Evolutionary conservation across 2,797 vertebrate genomes (phyloP).

Genomic region (Malurus leucopterus): DNA sequence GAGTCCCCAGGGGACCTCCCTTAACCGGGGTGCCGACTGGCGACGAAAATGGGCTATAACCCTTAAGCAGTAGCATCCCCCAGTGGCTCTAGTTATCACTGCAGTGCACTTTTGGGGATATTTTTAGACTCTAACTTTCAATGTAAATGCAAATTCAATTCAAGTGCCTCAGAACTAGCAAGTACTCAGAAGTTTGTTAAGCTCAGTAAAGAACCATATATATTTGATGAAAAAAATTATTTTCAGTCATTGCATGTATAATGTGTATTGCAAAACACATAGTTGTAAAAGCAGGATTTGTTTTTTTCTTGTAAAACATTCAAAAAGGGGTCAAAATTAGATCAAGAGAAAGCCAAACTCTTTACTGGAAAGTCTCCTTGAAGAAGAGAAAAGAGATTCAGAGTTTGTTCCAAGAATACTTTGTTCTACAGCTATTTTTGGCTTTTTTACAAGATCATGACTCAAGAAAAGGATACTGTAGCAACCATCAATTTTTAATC

Average conservation of each 20-base stretch:
- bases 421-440: background rate
- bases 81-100: constrained; percentile 30
- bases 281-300: background rate
- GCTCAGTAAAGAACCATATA: background rate
- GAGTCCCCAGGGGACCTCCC: background rate
- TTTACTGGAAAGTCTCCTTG: background rate
- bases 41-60: background rate
- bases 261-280: background rate
- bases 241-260: background rate
- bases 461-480: background rate
- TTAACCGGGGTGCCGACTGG: background rate
- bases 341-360: background rate
- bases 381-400: background rate
- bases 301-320: background rate
- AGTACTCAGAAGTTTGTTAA: background rate
- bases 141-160: background rate
- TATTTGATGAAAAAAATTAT: background rate
- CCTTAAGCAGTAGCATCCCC: constrained; percentile 60
- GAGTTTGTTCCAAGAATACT: background rate
- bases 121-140: background rate
- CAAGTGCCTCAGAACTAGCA: background rate
- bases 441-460: background rate
- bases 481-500: background rate
- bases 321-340: background rate
- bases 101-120: background rate